Evolutionary conservation across 1,140 invertebrate species (phyloP).

Genomic region (Chelonus insularis): DNA sequence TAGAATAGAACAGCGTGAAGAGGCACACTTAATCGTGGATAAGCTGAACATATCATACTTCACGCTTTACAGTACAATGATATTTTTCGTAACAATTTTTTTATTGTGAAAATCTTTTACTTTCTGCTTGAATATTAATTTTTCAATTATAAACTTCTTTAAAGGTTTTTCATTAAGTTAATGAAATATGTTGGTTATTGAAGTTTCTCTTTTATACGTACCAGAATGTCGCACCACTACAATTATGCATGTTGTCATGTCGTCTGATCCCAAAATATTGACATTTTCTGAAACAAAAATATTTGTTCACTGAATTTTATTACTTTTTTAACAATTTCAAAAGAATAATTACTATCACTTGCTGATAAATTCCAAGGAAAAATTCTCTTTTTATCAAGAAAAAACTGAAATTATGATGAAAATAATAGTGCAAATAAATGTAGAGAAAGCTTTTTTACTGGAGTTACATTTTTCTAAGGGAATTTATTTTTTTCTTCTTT

Average conservation of each 20-base stretch:
- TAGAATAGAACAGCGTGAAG: not conserved
- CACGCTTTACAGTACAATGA: slow-evolving; percentile 22
- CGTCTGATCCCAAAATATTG: slow-evolving; percentile 88
- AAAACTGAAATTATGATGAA: too few species aligned
- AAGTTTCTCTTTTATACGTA: slow-evolving; percentile 56
- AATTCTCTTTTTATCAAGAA: too few species aligned
- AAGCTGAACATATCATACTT: slow-evolving; percentile 18
- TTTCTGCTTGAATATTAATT: too few species aligned
- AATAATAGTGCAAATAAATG: too few species aligned
- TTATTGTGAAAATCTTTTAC: not conserved
- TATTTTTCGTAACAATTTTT: slow-evolving; percentile 18
- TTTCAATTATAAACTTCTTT: not conserved
- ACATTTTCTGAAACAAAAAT: slow-evolving; percentile 72
- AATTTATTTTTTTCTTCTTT: too few species aligned
- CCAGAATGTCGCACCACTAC: slow-evolving; percentile 88
- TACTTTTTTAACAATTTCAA: too few species aligned
- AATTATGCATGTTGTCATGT: slow-evolving; percentile 92
- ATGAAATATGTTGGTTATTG: not conserved
- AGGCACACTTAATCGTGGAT: slow-evolving; percentile 9
- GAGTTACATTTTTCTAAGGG: too few species aligned
- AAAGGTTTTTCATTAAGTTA: not conserved
- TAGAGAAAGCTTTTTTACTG: too few species aligned
- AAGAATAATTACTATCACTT: too few species aligned
- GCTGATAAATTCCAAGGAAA: too few species aligned
- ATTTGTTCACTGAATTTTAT: not conserved